A percentile compares a stretch with the other conserved stretches of the same genome.
Conservation (phyloP, 1,140 invertebrate genomes). For the Delia radicum region DNA sequence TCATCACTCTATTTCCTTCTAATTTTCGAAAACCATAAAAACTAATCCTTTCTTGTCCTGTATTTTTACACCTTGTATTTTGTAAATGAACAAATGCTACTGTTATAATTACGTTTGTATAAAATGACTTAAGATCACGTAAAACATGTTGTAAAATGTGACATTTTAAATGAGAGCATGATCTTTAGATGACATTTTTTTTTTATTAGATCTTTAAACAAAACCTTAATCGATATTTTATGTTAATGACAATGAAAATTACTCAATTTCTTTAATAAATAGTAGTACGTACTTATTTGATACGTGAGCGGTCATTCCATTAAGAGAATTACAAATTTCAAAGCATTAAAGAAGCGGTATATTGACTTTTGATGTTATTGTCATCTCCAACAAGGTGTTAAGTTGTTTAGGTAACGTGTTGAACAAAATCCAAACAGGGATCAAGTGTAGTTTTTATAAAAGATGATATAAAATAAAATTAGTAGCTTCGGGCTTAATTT, state of each 20-base stretch:
- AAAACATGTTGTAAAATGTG: background rate
- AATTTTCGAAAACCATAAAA: background rate
- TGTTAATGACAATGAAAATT: background rate
- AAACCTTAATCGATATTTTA: slow-evolving; percentile 6
- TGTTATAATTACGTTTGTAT: background rate
- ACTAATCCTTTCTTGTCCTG: background rate
- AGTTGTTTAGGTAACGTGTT: background rate
- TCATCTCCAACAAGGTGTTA: background rate
- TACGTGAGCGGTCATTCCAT: background rate
- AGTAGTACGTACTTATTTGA: background rate
- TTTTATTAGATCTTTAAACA: background rate
- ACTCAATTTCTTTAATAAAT: background rate
- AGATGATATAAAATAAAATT: background rate
- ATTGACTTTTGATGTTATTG: background rate
- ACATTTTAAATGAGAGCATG: background rate
- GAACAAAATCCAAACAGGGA: background rate
- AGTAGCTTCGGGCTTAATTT: background rate
- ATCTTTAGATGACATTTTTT: background rate
- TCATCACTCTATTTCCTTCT: background rate
- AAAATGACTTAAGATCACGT: background rate
- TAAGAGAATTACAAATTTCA: background rate
- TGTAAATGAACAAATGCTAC: background rate
- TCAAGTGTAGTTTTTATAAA: background rate
- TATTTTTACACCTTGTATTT: background rate
- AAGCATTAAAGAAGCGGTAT: background rate